These are phyloP conservation scores for Aplysia californica DNA, from an alignment of 1,140 invertebrate genomes.

Conservation along the genomic window DNA sequence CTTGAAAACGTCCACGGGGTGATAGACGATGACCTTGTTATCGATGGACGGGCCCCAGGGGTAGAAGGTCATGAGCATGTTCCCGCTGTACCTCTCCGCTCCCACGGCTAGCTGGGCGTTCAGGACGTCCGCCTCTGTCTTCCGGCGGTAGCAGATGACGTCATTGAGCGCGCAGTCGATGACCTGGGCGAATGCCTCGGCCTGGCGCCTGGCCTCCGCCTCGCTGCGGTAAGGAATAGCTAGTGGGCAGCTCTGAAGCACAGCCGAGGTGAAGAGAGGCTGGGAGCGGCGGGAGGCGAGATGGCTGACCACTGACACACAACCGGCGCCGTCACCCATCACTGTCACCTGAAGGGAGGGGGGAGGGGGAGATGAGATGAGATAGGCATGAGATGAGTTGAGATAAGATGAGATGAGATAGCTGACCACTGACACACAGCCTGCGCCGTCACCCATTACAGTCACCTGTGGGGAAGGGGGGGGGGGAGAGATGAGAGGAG, in stretches of 20 bases:
- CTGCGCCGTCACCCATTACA: constrained; percentile 37
- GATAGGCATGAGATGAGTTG: constrained; percentile 81
- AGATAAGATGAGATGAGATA: constrained; percentile 33
- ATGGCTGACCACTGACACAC: constrained; percentile 27
- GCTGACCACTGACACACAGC: constrained; percentile 28
- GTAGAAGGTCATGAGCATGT: constrained; percentile 8
- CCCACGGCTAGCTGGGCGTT: background rate
- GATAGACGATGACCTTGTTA: background rate
- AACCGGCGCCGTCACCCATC: constrained; percentile 39
- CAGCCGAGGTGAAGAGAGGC: constrained; percentile 19
- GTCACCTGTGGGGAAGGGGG: constrained; percentile 29
- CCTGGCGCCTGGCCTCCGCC: constrained; percentile 5
- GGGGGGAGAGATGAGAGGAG: background rate
- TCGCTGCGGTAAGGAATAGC: constrained; percentile 15
- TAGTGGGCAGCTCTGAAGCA: constrained; percentile 32
- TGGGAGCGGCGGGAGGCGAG: constrained; percentile 21
- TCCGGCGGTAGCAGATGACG: constrained; percentile 16
- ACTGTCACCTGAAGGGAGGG: constrained; percentile 33
- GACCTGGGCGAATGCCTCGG: background rate
- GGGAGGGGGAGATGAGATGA: background rate
- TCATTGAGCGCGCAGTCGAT: constrained; percentile 20
- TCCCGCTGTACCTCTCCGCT: background rate
- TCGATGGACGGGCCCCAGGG: constrained; percentile 23
- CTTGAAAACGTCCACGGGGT: background rate
- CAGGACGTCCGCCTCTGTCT: constrained; percentile 11